Evolutionary conservation across 2,797 vertebrate species (phyloP).

Genomic region (Diplodus puntazzo): DNA sequence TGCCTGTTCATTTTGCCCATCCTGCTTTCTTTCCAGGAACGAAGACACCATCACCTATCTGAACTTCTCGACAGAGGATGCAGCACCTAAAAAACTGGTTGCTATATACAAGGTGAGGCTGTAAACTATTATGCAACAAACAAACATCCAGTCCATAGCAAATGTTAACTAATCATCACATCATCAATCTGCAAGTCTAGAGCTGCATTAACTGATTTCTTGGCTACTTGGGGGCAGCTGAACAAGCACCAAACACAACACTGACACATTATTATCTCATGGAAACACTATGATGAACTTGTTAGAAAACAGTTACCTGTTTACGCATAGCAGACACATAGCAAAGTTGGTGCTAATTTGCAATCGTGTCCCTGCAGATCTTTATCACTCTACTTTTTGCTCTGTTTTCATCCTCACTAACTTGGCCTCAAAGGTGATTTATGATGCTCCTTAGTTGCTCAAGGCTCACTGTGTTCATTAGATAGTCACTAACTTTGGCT

Average conservation of each 20-base stretch:
- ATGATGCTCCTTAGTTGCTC: too few relatives aligned
- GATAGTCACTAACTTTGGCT: too few relatives aligned
- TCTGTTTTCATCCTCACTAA: too few relatives aligned
- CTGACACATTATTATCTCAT: background rate
- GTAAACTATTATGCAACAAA: background rate
- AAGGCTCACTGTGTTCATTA: too few relatives aligned
- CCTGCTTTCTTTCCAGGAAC: slow-evolving; percentile 47
- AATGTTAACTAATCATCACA: background rate
- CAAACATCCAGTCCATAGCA: background rate
- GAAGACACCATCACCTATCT: slow-evolving; percentile 59
- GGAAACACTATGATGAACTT: too few relatives aligned
- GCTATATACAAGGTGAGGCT: slow-evolving; percentile 68
- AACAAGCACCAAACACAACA: background rate
- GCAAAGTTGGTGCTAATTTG: background rate
- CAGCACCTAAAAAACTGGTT: slow-evolving; percentile 43
- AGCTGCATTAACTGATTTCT: background rate
- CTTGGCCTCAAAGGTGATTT: too few relatives aligned
- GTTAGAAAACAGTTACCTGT: too few relatives aligned
- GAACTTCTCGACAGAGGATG: slow-evolving; percentile 70
- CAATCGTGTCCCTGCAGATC: too few relatives aligned
- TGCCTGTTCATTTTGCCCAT: slow-evolving; percentile 10
- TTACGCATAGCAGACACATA: background rate
- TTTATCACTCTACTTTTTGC: too few relatives aligned
- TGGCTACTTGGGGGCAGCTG: background rate
- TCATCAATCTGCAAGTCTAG: background rate